Conservation (phyloP, 2,888 invertebrate species). For the Galeruca laticollis region DNA sequence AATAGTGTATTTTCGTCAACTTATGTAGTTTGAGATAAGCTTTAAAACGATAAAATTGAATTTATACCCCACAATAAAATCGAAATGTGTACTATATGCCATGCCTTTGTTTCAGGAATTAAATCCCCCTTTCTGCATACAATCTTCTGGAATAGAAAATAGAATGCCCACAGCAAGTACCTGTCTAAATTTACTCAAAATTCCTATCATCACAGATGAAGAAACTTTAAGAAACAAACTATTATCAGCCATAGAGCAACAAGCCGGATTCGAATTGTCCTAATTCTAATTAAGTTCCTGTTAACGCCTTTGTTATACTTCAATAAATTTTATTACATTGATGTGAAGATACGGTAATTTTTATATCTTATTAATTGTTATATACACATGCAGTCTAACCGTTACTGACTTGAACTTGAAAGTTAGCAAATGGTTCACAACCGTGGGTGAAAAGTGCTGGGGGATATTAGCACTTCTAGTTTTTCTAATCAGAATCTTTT, state of each 20-base stretch:
- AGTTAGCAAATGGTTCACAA: too few relatives aligned
- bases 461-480: too few relatives aligned
- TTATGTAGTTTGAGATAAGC: too few relatives aligned
- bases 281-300: constrained; percentile 64
- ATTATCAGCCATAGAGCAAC: constrained; percentile 93
- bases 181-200: constrained; percentile 96
- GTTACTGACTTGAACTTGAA: too few relatives aligned
- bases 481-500: too few relatives aligned
- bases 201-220: constrained; percentile 89
- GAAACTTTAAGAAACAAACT: constrained; percentile 84
- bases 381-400: too few relatives aligned
- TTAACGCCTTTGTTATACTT: constrained; percentile 32
- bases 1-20: too few relatives aligned
- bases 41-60: too few relatives aligned
- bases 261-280: constrained; percentile 95
- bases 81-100: too few relatives aligned
- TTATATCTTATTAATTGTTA: not conserved
- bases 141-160: constrained; percentile 90
- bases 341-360: not conserved
- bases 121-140: constrained; percentile 96
- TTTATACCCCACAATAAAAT: too few relatives aligned
- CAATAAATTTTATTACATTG: constrained; percentile 23
- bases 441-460: too few relatives aligned
- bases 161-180: constrained; percentile 97
- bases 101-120: constrained; percentile 81